These are phyloP conservation scores for Microplitis deprimator DNA, from an alignment of 2,888 invertebrate species.

Conservation along the genomic window DNA sequence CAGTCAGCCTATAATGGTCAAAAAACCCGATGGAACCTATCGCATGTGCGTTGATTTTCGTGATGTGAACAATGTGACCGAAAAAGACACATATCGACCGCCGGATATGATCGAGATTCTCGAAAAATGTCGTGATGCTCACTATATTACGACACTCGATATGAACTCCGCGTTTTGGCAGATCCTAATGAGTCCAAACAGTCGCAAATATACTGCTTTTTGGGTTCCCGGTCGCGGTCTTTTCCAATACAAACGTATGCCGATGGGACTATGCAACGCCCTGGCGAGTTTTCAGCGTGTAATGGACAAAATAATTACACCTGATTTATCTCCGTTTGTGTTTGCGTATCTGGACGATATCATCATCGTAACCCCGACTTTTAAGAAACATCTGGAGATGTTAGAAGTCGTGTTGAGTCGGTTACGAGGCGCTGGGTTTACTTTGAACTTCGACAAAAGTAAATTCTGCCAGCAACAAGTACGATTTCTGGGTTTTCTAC, in stretches of 20 bases:
- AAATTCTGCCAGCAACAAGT: conserved; percentile 44
- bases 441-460: conserved; percentile 45
- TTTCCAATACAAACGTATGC: neutral
- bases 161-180: neutral
- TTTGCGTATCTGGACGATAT: conserved; percentile 44
- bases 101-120: neutral
- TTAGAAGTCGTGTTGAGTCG: conserved; percentile 34
- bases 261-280: neutral
- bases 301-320: neutral
- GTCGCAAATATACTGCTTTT: neutral
- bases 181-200: neutral
- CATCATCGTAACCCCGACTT: conserved; percentile 34
- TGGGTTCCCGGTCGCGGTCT: neutral
- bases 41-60: neutral
- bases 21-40: neutral
- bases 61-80: neutral
- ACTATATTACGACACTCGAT: neutral
- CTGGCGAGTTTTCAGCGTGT: neutral
- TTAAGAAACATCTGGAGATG: conserved; percentile 36
- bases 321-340: neutral
- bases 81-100: neutral
- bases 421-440: conserved; percentile 37
- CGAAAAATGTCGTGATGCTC: neutral
- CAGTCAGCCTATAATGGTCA: no score
- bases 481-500: conserved; percentile 40